Evolutionary conservation across 1,140 invertebrate species (phyloP).

Genomic region (Bombyx mandarina): DNA sequence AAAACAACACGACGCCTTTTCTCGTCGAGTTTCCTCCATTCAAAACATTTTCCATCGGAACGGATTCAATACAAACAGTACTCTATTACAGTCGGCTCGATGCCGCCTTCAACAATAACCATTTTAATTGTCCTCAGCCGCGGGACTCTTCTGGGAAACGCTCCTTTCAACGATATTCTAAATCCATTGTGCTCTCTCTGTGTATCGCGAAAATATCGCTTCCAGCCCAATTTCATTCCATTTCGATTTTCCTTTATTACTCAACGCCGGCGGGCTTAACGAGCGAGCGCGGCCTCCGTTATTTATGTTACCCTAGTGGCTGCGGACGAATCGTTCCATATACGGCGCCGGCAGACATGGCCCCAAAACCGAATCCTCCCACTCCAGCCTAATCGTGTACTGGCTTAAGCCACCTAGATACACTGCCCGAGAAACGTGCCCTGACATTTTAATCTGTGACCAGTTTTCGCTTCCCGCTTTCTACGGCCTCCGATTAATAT

Average conservation of each 20-base stretch:
- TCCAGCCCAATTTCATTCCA: slow-evolving; percentile 68
- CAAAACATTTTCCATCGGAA: slow-evolving; percentile 48
- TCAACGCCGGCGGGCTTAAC: slow-evolving; percentile 64
- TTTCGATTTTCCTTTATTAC: slow-evolving; percentile 71
- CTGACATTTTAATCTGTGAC: slow-evolving; percentile 34
- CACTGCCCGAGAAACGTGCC: slow-evolving; percentile 26
- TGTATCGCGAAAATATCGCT: slow-evolving; percentile 65
- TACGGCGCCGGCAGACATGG: slow-evolving; percentile 45
- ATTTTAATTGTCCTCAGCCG: slow-evolving; percentile 58
- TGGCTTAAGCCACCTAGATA: slow-evolving; percentile 53
- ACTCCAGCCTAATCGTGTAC: slow-evolving; percentile 59
- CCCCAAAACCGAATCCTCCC: slow-evolving; percentile 45
- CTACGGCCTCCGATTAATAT: no score
- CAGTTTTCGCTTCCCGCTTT: slow-evolving; percentile 8
- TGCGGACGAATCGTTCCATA: slow-evolving; percentile 62
- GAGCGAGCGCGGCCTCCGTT: slow-evolving; percentile 57
- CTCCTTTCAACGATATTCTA: slow-evolving; percentile 53
- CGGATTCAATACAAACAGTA: slow-evolving; percentile 47
- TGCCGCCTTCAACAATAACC: slow-evolving; percentile 47
- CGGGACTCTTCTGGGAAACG: slow-evolving; percentile 43
- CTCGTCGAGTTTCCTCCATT: slow-evolving; percentile 45
- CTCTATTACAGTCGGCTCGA: slow-evolving; percentile 34
- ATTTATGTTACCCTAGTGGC: slow-evolving; percentile 67
- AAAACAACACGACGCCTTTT: slow-evolving; percentile 43
- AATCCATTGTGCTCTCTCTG: slow-evolving; percentile 56